Conservation (phyloP, 2,888 invertebrate species). For the Drosophila anceps region DNA sequence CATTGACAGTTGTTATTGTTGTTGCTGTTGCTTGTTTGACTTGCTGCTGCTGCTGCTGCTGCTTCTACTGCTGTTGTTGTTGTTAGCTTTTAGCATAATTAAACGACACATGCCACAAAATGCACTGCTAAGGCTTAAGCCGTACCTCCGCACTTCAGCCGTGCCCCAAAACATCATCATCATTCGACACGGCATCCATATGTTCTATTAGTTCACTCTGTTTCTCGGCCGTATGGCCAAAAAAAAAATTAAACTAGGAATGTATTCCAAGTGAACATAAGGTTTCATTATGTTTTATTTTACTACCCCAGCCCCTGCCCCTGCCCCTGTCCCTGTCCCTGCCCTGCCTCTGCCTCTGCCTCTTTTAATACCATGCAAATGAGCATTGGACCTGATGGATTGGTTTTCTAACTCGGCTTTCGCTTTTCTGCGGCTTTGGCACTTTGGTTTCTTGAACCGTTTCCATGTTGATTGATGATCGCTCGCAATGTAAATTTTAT, state of each 20-base stretch:
- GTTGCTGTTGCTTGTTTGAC: constrained; percentile 53
- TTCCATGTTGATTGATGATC: constrained; percentile 48
- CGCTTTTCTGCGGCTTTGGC: constrained; percentile 47
- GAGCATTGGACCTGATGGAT: constrained; percentile 67
- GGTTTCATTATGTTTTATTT: constrained; percentile 68
- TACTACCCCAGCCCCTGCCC: background rate
- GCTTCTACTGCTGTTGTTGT: constrained; percentile 64
- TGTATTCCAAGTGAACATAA: constrained; percentile 71
- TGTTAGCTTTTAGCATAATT: constrained; percentile 85
- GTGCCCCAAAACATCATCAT: constrained; percentile 24
- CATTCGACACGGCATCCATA: constrained; percentile 82
- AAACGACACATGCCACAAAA: constrained; percentile 85
- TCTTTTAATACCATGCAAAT: constrained; percentile 67
- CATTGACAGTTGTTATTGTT: constrained; percentile 47
- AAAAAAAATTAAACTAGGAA: constrained; percentile 37
- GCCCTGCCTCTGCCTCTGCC: constrained; percentile 1
- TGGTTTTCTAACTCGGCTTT: constrained; percentile 49
- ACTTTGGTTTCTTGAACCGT: constrained; percentile 33
- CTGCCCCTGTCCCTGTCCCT: background rate
- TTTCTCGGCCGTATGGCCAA: constrained; percentile 58
- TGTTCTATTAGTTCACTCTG: constrained; percentile 69
- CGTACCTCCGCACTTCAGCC: constrained; percentile 15
- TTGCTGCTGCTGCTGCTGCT: constrained; percentile 53
- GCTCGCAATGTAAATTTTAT: constrained; percentile 37
- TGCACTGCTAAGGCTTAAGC: constrained; percentile 82